Base-by-base conservation (phyloP, 2,888 invertebrate genomes). In the Perithous albicinctus region DNA sequence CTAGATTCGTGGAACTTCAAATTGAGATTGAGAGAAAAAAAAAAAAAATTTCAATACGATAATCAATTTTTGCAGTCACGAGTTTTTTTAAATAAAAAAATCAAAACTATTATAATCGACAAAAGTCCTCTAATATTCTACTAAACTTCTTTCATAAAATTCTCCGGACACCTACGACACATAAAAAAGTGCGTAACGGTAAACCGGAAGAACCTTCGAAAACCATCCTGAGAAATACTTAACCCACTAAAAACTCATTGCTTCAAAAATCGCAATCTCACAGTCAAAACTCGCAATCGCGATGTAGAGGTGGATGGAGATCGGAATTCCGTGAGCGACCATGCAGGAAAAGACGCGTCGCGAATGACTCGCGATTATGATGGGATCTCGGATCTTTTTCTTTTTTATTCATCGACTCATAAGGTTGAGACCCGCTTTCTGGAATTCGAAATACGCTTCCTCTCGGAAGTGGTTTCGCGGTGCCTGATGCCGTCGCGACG, bases 391-490 rank as follows among this genome's bases (percentile, higher is more conserved):
- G 15, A n/a, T 35, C 35, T 18, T 26, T n/a, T 54, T 8, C 69
- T 46, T 56, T 69, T 43, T 74, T 59, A 54, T 69, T 32, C 29
- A 54, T 67, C 67, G 59, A 54, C 41, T 51, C 63, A 61, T 67
- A 63, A 29, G 61, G 23, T 18, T 20, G 43, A 6, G 41, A n/a
- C 46, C 43, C 35, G 46, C 20, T 73, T 73, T 35, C 73, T 38
- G 35, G 72, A 67, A 69, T 73, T 61, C 15, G 72, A 82, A 81
- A 78, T 61, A 64, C 63, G 51, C 63, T 84, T 66, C 59, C 67
- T 74, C 81, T 83, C 80, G 79, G 81, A 84, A 83, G 84, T 78
- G 43, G 61, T 77, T 72, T 77, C 46, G 61, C 76, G 59, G 41
- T 43, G 70, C 41, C 23, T 72, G 59, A 32, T 43, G 70, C 41